Evolutionary conservation across 2,888 invertebrate genomes (phyloP), one percentile per base, ranked within the genome.

Genomic region (Phragmatobia fuliginosa): DNA sequence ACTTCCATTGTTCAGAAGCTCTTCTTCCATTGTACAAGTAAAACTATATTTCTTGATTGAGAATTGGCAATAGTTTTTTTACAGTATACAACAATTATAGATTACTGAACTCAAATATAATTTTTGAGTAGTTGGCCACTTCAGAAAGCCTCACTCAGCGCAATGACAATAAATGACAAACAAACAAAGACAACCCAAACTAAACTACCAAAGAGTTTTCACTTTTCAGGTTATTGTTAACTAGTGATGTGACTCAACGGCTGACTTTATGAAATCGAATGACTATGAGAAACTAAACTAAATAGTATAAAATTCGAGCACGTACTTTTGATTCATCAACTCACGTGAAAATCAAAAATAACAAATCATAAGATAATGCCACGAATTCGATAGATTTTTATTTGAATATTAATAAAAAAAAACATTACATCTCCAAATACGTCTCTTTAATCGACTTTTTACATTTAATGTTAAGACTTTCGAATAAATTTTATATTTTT

Each of bases 1-100:
- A 79, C 81, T 84, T 77, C 87, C 90, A 87, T 88, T 90, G 85
- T 92, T 93, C 87, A 88, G 82, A 67, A 79, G 71, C 76, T 86
- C 88, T 75, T 88, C 86, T 71, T 92, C 93, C 72, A 94, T 94
- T 72, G 76, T 82, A 58, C 66, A 66, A 60, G 67, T 59, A 65
- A 21, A 62, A 28, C 1, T 21, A n/a, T 38, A 62, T 0, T 45
- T 45, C 52, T 25, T 58, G 18, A 70, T 28, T 28, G 33, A 28
- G 52, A 56, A 28, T 56, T 5, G 8, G 21, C n/a, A 28, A 16
- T 28, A 56, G 28, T 28, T 16, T 5, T 56, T 28, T 28, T 56
- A 16, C 4, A 56, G 28, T 28, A 16, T 28, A 16, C 6, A 25
- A 28, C 16, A 28, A 56, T 28, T 28, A 5, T 7, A 56, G 28